A percentile compares a stretch with the other conserved stretches of the same genome.
Conservation (phyloP, 1,140 invertebrate genomes). For the Archegozetes longisetosus region DNA sequence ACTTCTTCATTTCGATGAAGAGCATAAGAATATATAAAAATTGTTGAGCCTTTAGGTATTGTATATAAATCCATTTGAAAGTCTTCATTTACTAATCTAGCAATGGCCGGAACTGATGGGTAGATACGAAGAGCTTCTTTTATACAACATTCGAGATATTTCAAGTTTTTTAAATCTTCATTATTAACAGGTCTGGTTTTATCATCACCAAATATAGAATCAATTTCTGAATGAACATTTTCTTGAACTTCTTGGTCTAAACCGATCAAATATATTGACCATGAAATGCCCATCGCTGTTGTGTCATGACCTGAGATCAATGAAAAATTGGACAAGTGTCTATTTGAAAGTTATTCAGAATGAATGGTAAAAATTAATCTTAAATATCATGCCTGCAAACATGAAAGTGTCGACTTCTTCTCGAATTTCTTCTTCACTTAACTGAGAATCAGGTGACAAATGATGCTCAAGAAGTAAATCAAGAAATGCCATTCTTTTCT, state of each 20-base stretch:
- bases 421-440: conserved; percentile 66
- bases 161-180: conserved; percentile 24
- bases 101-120: conserved; percentile 62
- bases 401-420: conserved; percentile 31
- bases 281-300: conserved; percentile 14
- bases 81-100: conserved; percentile 48
- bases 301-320: no score
- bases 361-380: no score
- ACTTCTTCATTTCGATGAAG: no score
- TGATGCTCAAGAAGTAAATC: conserved; percentile 66
- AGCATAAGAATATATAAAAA: no score
- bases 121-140: conserved; percentile 65
- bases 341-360: no score
- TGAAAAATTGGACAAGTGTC: no score
- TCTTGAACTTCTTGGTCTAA: conserved; percentile 1
- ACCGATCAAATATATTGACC: conserved; percentile 17
- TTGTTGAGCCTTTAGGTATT: no score
- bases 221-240: conserved; percentile 16
- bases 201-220: background rate
- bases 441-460: conserved; percentile 37
- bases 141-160: conserved; percentile 65
- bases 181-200: background rate
- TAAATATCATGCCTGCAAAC: conserved; percentile 26
- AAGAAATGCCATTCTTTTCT: conserved; percentile 83
- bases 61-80: no score